phyloP scores from a whole-genome alignment of 2,797 vertebrate genomes.

The Microctenopoma stevenorrisi region DNA sequence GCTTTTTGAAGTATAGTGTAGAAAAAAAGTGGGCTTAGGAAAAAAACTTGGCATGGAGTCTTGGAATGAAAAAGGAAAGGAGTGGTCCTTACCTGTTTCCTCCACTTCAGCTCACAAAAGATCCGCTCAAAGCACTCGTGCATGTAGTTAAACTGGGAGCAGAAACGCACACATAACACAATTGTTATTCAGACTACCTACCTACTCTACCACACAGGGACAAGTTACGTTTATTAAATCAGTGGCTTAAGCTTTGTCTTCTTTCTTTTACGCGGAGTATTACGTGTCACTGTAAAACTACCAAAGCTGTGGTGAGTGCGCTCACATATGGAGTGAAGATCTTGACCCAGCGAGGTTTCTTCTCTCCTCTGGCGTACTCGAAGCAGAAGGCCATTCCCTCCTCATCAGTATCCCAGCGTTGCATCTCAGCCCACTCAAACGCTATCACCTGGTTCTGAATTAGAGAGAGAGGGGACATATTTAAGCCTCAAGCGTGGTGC shows the following conservation, averaged over 20 bases:
- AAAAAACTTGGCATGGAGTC: slow-evolving; percentile 51
- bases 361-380: slow-evolving; percentile 93
- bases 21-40: slow-evolving; percentile 47
- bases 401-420: slow-evolving; percentile 97
- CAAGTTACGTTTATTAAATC: background rate
- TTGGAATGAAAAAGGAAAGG: slow-evolving; percentile 74
- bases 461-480: background rate
- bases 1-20: slow-evolving; percentile 15
- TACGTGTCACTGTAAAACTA: background rate
- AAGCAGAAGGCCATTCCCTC: slow-evolving; percentile 99
- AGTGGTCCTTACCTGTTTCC: slow-evolving; percentile 92
- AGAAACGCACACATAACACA: slow-evolving; percentile 13
- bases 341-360: slow-evolving; percentile 98
- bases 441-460: slow-evolving; percentile 96
- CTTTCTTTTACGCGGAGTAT: background rate
- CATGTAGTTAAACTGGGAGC: slow-evolving; percentile 96
- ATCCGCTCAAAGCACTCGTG: slow-evolving; percentile 97
- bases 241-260: background rate
- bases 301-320: slow-evolving; percentile 15
- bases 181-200: slow-evolving; percentile 8
- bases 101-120: slow-evolving; percentile 98
- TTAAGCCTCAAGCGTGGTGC: background rate
- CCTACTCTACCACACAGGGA: background rate
- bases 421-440: slow-evolving; percentile 97
- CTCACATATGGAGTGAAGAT: slow-evolving; percentile 98